Percentiles rank a stretch among this genome's conserved stretches.
phyloP scores from a whole-genome alignment of 1,140 invertebrate genomes.

The Lordiphosa mommai region DNA sequence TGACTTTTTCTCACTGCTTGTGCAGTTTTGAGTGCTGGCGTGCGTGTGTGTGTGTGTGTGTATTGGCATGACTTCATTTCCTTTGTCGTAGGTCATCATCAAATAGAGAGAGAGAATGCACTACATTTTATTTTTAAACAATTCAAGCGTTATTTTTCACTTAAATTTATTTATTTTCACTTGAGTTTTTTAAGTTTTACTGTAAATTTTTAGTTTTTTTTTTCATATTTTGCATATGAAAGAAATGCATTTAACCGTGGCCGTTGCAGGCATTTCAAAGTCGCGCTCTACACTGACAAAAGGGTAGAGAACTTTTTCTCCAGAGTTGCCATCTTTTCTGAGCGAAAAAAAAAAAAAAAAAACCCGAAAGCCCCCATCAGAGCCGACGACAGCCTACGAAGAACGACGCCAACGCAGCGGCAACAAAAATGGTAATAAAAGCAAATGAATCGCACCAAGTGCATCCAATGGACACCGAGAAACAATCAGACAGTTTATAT shows the following conservation, averaged over 20 bases:
- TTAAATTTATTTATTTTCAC: not conserved
- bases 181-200: too few relatives aligned
- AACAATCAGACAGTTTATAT: constrained; percentile 4
- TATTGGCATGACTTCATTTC: constrained; percentile 77
- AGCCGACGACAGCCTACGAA: constrained; percentile 21
- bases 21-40: constrained; percentile 37
- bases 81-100: constrained; percentile 79
- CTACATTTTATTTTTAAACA: constrained; percentile 21
- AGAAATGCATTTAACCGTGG: constrained; percentile 14
- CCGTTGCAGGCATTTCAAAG: constrained; percentile 67
- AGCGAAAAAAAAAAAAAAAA: constrained; percentile 6
- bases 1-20: constrained; percentile 22
- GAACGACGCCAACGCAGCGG: constrained; percentile 29
- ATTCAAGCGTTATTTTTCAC: not conserved
- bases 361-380: constrained; percentile 26
- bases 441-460: constrained; percentile 76
- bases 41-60: constrained; percentile 22
- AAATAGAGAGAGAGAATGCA: constrained; percentile 54
- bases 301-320: constrained; percentile 76
- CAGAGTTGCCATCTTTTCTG: constrained; percentile 54
- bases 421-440: constrained; percentile 69
- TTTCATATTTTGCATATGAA: constrained; percentile 18
- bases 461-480: constrained; percentile 44
- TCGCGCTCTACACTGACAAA: constrained; percentile 74
- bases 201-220: constrained; percentile 1